phyloP scores from a whole-genome alignment of 2,797 vertebrate species.

The Phylloscopus collybita region DNA sequence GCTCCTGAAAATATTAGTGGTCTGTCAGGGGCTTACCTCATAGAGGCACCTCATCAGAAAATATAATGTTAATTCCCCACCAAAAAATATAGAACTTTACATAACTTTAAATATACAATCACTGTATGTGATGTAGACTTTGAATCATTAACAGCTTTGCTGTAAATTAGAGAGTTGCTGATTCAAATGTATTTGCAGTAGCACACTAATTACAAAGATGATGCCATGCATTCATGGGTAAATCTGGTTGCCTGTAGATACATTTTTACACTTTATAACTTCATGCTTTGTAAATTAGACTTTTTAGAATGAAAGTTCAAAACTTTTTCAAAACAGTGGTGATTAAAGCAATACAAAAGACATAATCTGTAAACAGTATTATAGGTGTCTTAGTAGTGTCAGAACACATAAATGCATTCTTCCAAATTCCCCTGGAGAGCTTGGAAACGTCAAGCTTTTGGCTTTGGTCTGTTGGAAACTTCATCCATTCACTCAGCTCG shows the following conservation, averaged over 20 bases:
- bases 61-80: neutral
- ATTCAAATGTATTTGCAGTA: neutral
- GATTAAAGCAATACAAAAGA: neutral
- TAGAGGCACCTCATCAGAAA: neutral
- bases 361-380: neutral
- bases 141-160: neutral
- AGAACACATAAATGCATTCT: neutral
- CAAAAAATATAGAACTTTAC: neutral
- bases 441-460: neutral
- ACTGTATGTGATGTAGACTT: neutral
- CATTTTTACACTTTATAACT: neutral
- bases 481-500: neutral
- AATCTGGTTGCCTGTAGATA: neutral
- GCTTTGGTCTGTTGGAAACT: neutral
- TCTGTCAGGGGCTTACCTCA: neutral
- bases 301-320: neutral
- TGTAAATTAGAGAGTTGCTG: neutral
- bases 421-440: neutral
- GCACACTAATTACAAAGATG: neutral
- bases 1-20: neutral
- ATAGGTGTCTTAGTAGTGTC: neutral
- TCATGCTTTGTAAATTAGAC: neutral
- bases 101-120: neutral
- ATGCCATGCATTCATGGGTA: neutral
- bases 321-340: neutral